phyloP scores from a whole-genome alignment of 2,797 vertebrate species.

The Clangula hyemalis region DNA sequence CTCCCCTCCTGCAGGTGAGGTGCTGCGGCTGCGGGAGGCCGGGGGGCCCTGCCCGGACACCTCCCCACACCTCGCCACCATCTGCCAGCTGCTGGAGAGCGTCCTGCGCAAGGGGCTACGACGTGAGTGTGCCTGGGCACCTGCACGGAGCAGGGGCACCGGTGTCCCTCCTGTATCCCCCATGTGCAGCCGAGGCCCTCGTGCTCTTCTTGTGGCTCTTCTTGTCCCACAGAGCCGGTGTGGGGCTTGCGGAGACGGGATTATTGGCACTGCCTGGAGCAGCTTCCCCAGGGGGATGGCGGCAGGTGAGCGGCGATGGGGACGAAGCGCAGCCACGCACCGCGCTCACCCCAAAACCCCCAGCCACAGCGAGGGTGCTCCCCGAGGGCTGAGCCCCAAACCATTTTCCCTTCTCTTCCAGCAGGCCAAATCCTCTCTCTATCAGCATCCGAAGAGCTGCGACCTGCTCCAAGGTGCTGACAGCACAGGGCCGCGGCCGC shows the following conservation, averaged over 20 bases:
- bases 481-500: conserved; percentile 83
- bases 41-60: conserved; percentile 72
- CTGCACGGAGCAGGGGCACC: not conserved
- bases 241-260: conserved; percentile 84
- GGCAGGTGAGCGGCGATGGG: conserved; percentile 71
- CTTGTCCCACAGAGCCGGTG: conserved; percentile 77
- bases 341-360: too few species aligned
- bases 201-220: rapidly evolving
- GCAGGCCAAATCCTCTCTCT: conserved; percentile 79
- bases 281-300: conserved; percentile 78
- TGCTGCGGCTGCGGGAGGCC: conserved; percentile 80
- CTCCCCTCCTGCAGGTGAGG: conserved; percentile 69
- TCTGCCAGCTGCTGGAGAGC: conserved; percentile 84
- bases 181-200: rapidly evolving
- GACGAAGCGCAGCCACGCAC: rapidly evolving
- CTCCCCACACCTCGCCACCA: conserved; percentile 77
- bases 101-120: conserved; percentile 87
- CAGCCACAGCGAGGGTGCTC: not conserved
- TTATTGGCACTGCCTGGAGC: conserved; percentile 88
- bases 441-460: conserved; percentile 76
- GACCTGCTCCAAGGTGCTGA: conserved; percentile 77
- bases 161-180: rapidly evolving
- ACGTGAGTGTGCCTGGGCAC: conserved; percentile 72
- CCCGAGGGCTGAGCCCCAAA: too few species aligned
- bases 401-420: not conserved